Percentiles rank a stretch among this genome's conserved stretches.
phyloP scores from a whole-genome alignment of 2,888 invertebrate species.

The Caenorhabditis afra region DNA sequence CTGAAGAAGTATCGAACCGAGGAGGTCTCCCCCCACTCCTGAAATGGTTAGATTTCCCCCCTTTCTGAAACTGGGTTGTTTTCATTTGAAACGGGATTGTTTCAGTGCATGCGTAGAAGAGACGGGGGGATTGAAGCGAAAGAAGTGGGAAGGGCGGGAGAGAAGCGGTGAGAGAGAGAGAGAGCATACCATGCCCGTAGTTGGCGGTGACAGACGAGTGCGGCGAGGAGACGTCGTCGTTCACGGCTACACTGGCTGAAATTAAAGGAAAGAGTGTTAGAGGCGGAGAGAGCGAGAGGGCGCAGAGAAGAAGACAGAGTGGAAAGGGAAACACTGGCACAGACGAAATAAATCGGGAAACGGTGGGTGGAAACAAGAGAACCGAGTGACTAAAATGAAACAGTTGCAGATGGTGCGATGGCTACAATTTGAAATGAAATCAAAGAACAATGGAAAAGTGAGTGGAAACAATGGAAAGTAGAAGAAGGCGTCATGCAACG shows the following conservation, averaged over 20 bases:
- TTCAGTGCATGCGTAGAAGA: constrained; percentile 40
- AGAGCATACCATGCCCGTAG: constrained; percentile 60
- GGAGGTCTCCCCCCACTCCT: constrained; percentile 6
- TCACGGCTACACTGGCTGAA: constrained; percentile 44
- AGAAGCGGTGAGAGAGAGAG: constrained; percentile 11
- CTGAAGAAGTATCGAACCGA: constrained; percentile 10
- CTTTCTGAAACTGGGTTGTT: too few relatives aligned
- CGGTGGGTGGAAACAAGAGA: not conserved
- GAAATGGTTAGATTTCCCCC: too few relatives aligned
- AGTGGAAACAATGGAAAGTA: constrained; percentile 12
- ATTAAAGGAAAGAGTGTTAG: constrained; percentile 51
- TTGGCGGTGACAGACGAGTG: constrained; percentile 52
- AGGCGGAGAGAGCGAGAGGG: constrained; percentile 23
- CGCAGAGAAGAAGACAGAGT: constrained; percentile 9
- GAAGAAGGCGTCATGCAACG: not conserved
- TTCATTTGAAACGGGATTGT: not conserved
- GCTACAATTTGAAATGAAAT: constrained; percentile 1
- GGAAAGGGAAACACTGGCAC: constrained; percentile 19
- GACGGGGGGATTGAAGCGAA: constrained; percentile 30
- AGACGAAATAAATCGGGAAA: constrained; percentile 15
- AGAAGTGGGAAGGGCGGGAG: constrained; percentile 13
- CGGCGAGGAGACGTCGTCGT: constrained; percentile 48
- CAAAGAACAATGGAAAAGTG: not conserved
- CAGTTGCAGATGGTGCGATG: not conserved
- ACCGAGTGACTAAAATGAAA: not conserved